These are phyloP conservation scores for Eunapius fragilis DNA, from an alignment of 37 sponge, comb jelly and placozoan species.

Conservation along the genomic window DNA sequence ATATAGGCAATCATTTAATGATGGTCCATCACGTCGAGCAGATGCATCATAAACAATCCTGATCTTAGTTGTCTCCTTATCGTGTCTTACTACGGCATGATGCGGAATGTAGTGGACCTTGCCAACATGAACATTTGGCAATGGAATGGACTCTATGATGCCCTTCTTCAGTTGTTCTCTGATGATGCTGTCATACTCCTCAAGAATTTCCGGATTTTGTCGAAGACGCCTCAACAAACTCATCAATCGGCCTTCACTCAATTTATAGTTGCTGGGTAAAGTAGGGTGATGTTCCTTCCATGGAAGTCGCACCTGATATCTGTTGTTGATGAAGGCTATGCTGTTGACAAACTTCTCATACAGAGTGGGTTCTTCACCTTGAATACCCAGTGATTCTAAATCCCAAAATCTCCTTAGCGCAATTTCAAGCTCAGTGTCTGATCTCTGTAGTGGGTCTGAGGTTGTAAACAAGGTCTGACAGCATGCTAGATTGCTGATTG, in stretches of 20 bases:
- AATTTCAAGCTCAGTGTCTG: neutral
- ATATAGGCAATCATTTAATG: slow-evolving; percentile 30
- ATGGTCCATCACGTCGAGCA: neutral
- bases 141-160: slow-evolving; percentile 22
- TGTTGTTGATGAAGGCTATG: slow-evolving; percentile 6
- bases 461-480: neutral
- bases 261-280: slow-evolving; percentile 33
- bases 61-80: slow-evolving; percentile 45
- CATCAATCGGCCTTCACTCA: slow-evolving; percentile 7
- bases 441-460: neutral
- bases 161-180: slow-evolving; percentile 17
- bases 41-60: slow-evolving; percentile 62
- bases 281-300: slow-evolving; percentile 27
- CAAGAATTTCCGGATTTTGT: slow-evolving; percentile 12
- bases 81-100: slow-evolving; percentile 23
- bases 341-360: slow-evolving; percentile 22
- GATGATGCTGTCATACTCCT: slow-evolving; percentile 21
- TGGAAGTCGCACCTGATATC: slow-evolving; percentile 36
- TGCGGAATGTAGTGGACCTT: slow-evolving; percentile 39
- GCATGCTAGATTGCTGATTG: neutral
- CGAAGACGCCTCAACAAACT: slow-evolving; percentile 15
- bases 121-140: neutral
- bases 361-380: neutral
- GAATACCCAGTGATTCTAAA: slow-evolving; percentile 35
- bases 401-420: slow-evolving; percentile 30